Percentiles rank a stretch among this genome's conserved stretches.
Conservation (phyloP, 2,113 vertebrate species). For the Equus quagga region DNA sequence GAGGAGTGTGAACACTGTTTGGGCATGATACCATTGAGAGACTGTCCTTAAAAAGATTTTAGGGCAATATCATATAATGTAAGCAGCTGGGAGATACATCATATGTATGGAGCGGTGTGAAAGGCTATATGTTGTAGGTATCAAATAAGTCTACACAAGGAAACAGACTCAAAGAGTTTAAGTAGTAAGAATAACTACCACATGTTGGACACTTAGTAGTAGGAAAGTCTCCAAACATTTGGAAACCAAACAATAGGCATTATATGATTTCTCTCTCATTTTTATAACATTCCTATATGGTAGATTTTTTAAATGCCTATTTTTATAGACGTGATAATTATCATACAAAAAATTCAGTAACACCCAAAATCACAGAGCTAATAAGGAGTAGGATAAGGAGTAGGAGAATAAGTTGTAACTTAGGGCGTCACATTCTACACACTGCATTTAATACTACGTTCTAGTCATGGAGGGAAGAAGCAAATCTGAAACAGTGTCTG, state of each 20-base stretch:
- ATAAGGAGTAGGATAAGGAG: neutral
- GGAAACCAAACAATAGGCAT: no score
- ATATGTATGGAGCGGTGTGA: neutral
- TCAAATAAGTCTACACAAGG: neutral
- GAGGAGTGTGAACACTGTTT: neutral
- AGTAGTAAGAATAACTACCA: neutral
- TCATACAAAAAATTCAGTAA: neutral
- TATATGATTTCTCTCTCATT: neutral
- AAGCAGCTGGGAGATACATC: neutral
- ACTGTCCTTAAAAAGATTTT: neutral
- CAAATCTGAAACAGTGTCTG: neutral
- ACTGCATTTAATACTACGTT: neutral
- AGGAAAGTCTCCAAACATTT: no score
- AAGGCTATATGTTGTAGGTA: neutral
- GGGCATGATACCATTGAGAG: neutral
- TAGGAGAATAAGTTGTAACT: neutral
- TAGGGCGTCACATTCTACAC: neutral
- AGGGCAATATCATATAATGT: neutral
- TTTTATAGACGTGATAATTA: neutral
- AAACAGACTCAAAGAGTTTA: neutral
- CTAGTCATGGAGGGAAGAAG: neutral
- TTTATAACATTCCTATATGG: neutral
- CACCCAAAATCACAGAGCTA: neutral
- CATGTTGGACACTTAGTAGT: neutral
- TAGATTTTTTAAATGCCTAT: neutral